Conservation (phyloP, 2,113 vertebrate species). For the Leptocoma aspasia region DNA sequence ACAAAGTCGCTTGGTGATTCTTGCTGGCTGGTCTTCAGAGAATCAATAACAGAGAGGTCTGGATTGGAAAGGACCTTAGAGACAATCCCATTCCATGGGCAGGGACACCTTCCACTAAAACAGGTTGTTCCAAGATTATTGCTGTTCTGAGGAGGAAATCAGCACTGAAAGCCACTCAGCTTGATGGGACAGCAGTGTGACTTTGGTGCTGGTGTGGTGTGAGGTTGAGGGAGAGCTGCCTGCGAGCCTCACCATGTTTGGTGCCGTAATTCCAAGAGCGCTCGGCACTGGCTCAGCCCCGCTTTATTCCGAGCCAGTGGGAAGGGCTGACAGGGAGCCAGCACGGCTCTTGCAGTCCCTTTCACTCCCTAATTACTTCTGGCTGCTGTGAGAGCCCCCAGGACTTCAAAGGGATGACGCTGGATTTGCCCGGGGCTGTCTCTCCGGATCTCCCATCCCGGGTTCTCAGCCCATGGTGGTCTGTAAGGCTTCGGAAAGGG, state of each 20-base stretch:
- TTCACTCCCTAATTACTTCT: slow-evolving; percentile 36
- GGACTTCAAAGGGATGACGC: slow-evolving; percentile 18
- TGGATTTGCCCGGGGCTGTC: neutral
- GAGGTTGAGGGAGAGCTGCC: neutral
- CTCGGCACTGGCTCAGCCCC: neutral
- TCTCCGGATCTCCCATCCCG: neutral
- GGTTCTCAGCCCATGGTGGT: slow-evolving; percentile 38
- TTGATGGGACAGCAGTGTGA: accelerated
- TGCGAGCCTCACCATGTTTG: accelerated
- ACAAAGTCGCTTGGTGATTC: neutral
- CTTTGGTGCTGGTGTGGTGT: accelerated
- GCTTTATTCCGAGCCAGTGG: neutral
- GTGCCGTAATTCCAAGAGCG: neutral
- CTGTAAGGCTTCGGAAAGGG: neutral
- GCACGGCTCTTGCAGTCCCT: neutral
- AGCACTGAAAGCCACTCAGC: neutral
- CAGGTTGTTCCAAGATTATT: neutral
- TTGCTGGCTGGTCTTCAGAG: neutral
- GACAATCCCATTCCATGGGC: neutral
- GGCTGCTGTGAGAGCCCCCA: slow-evolving; percentile 23
- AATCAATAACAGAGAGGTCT: neutral
- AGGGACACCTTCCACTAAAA: neutral
- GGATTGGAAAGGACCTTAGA: neutral
- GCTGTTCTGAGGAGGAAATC: neutral
- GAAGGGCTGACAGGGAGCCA: neutral